These are phyloP conservation scores for Pipistrellus nathusii DNA, from an alignment of 2,797 vertebrate species.

Conservation along the genomic window DNA sequence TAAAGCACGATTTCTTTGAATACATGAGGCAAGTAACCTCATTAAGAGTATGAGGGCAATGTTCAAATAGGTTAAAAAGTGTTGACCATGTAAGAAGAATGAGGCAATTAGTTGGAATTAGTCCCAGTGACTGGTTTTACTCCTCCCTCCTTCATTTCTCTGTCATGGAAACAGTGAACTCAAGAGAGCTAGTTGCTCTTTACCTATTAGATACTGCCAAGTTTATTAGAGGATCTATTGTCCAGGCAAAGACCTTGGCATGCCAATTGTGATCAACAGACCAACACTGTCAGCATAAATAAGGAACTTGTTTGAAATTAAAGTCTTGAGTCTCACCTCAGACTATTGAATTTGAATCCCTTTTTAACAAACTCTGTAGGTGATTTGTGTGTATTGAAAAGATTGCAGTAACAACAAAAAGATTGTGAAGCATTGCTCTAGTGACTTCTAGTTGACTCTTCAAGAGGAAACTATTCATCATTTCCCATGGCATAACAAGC, in stretches of 20 bases:
- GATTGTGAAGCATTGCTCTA: not conserved
- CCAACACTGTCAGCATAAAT: not conserved
- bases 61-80: slow-evolving; percentile 73
- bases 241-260: not conserved
- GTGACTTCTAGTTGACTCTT: not conserved
- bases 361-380: slow-evolving; percentile 26
- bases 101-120: slow-evolving; percentile 65
- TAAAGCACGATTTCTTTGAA: slow-evolving; percentile 58
- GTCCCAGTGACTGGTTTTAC: slow-evolving; percentile 34
- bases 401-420: not conserved
- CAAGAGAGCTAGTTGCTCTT: slow-evolving; percentile 46
- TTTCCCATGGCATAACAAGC: not conserved
- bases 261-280: slow-evolving; percentile 1
- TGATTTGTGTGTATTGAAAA: slow-evolving; percentile 3
- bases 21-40: slow-evolving; percentile 61
- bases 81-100: slow-evolving; percentile 67
- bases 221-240: slow-evolving; percentile 27
- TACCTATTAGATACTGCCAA: slow-evolving; percentile 15
- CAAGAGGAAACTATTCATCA: not conserved
- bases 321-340: slow-evolving; percentile 1
- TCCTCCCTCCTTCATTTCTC: slow-evolving; percentile 38
- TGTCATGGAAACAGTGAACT: slow-evolving; percentile 47
- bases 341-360: slow-evolving; percentile 18
- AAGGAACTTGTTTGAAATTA: slow-evolving; percentile 56
- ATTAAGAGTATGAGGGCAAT: slow-evolving; percentile 60